Base-by-base conservation (phyloP, 2,797 vertebrate genomes). In the Harpagifer antarcticus region DNA sequence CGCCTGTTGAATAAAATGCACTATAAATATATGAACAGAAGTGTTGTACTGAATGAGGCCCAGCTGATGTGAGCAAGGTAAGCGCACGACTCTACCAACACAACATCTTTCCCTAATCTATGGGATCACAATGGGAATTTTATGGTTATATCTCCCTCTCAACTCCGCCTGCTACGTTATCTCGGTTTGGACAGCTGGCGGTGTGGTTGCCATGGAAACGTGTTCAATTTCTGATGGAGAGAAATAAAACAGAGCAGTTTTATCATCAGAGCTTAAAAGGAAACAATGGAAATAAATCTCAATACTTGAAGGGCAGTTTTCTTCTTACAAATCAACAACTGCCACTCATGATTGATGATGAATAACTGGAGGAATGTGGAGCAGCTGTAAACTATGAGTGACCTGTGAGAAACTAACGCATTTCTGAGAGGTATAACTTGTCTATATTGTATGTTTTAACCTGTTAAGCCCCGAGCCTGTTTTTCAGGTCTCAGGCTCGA, bases 121-220 rank as follows among this genome's bases (percentile, higher is more conserved):
- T 52, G 63, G 14, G 37, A 88, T 82, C 79, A 79, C 69, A 86
- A 65, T 31, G 47, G 58, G 67, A 86, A 85, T 86, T 81, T 82
- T 74, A 37, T 37, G 8, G 33, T 37, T 65, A 76, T 70, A 76
- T 72, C 20, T 87, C 79, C 69, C 54, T 81, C 59, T 78, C 72
- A 87, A 89, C 79, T 79, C 74, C 66, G 69, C 76, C 82, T 85
- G 80, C 81, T 81, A 87, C 31, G 66, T 89, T 91, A 91, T 89
- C 86, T 89, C 82, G 75, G 73, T 93, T 92, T 91, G 89, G 92
- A 89, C 90, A 92, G 93, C 90, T 88, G 90, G 92, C 89, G 86
- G 75, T 33, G 59, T 17, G 81, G 95, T 95, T 88, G 70, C 91
- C 89, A 94, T 94, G 92, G 95, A 89, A 93, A 96, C 93, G 23